Conservation (phyloP, 2,888 invertebrate genomes). For the Nebria salina region DNA sequence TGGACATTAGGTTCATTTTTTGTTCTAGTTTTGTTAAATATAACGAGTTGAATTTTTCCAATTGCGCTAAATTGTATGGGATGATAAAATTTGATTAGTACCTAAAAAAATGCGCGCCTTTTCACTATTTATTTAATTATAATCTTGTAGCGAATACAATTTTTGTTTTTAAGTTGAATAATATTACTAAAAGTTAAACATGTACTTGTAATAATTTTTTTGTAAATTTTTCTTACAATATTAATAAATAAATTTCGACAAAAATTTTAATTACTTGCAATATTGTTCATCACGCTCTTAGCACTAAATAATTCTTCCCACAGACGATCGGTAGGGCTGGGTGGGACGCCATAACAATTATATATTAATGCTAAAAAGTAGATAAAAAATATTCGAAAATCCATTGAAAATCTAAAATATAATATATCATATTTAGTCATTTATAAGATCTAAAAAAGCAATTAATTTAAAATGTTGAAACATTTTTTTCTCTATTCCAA, state of each 20-base stretch:
- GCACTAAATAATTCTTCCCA: slow-evolving; percentile 43
- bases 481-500: slow-evolving; percentile 4
- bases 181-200: too few species aligned
- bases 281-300: slow-evolving; percentile 41
- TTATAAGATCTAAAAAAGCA: too few species aligned
- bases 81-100: too few species aligned
- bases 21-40: slow-evolving; percentile 62
- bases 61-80: slow-evolving; percentile 54
- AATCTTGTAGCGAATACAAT: too few species aligned
- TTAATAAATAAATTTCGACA: background rate
- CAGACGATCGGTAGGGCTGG: slow-evolving; percentile 37
- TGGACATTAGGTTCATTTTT: slow-evolving; percentile 59
- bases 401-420: slow-evolving; percentile 22
- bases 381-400: slow-evolving; percentile 17
- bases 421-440: background rate
- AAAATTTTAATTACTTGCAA: slow-evolving; percentile 36
- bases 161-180: too few species aligned
- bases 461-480: too few species aligned
- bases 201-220: too few species aligned
- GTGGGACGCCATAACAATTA: slow-evolving; percentile 32
- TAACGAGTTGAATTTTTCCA: slow-evolving; percentile 61
- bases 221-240: too few species aligned
- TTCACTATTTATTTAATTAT: too few species aligned
- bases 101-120: too few species aligned
- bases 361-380: slow-evolving; percentile 25